A percentile compares a stretch with the other conserved stretches of the same genome.
Conservation (phyloP, 2,797 vertebrate species). For the Lagorchestes hirsutus region DNA sequence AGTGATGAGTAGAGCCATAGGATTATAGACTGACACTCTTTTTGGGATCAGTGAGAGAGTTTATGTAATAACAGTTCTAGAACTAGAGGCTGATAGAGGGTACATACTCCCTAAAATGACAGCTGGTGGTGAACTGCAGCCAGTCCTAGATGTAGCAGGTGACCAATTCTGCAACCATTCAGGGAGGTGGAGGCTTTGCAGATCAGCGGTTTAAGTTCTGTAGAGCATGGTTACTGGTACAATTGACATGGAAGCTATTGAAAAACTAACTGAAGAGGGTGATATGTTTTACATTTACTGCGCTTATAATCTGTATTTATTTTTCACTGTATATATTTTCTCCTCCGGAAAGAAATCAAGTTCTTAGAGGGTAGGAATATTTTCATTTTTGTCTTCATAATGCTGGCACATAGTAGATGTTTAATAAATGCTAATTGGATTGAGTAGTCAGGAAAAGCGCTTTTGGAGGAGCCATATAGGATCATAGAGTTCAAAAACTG, state of each 20-base stretch:
- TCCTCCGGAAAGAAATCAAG: not conserved
- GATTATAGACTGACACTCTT: not conserved
- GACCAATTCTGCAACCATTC: not conserved
- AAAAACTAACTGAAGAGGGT: not conserved
- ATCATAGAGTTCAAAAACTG: not conserved
- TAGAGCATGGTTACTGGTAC: not conserved
- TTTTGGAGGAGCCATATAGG: not conserved
- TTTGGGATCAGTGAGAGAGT: not conserved
- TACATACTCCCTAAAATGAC: not conserved
- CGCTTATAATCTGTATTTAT: not conserved
- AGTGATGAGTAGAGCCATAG: not conserved
- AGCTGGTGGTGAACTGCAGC: not conserved
- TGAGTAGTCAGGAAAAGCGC: not conserved
- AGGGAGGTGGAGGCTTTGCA: not conserved
- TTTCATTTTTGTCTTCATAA: not conserved
- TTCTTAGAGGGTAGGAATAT: not conserved
- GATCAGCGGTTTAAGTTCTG: not conserved
- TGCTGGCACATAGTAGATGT: not conserved
- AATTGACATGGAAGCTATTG: not conserved
- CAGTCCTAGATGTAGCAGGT: not conserved
- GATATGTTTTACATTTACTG: not conserved
- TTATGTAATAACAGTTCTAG: not conserved
- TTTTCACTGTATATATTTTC: not conserved
- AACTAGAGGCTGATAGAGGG: not conserved
- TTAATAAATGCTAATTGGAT: not conserved